Percentiles rank a stretch among this genome's conserved stretches.
These are phyloP conservation scores for Orchestia grillus DNA, from an alignment of 1,140 invertebrate species.

Conservation along the genomic window DNA sequence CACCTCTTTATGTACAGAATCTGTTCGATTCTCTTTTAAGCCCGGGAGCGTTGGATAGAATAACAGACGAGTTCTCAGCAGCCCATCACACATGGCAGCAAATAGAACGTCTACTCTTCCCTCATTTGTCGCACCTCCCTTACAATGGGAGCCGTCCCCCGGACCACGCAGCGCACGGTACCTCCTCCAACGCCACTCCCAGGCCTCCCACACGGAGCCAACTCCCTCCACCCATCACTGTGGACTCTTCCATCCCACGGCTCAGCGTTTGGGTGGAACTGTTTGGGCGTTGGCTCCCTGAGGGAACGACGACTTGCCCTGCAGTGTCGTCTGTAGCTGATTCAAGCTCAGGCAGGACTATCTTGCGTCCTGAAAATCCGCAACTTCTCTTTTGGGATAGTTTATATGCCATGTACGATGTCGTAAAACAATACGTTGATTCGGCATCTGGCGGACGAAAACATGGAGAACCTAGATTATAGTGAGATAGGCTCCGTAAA, in stretches of 20 bases:
- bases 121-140: not conserved
- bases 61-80: not conserved
- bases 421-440: conserved; percentile 13
- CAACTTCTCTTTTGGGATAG: conserved; percentile 16
- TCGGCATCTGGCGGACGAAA: not conserved
- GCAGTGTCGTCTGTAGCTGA: not conserved
- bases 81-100: conserved; percentile 1
- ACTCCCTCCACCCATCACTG: not conserved
- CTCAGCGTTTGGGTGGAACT: not conserved
- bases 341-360: not conserved
- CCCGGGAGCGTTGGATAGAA: conserved; percentile 12
- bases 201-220: not conserved
- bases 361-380: not conserved
- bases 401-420: not conserved
- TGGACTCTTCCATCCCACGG: not conserved
- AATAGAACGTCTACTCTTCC: conserved; percentile 9
- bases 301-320: not conserved
- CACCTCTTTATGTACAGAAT: conserved; percentile 22
- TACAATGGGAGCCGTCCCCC: not conserved
- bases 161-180: not conserved
- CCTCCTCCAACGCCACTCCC: not conserved
- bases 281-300: not conserved
- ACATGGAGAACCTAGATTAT: not conserved
- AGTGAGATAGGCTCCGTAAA: not conserved
- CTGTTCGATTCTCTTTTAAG: not conserved